A percentile compares a stretch with the other conserved stretches of the same genome.
Evolutionary conservation across 1,140 invertebrate species (phyloP).

Genomic region (Pantala flavescens): DNA sequence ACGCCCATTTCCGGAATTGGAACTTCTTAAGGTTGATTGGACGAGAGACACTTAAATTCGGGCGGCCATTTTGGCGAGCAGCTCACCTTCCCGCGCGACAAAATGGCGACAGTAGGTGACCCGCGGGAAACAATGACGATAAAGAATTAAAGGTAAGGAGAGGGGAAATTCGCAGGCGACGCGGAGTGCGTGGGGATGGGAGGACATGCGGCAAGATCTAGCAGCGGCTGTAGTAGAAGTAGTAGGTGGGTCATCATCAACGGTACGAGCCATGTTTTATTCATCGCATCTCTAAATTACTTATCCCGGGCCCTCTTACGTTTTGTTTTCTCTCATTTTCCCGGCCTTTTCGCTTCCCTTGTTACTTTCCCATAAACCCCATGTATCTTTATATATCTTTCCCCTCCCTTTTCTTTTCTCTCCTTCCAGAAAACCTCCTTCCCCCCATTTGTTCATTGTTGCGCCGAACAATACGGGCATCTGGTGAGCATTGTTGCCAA

Average conservation of each 20-base stretch:
- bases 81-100: neutral
- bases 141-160: neutral
- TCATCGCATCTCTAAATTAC: neutral
- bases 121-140: conserved; percentile 1
- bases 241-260: neutral
- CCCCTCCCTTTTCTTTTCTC: neutral
- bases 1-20: neutral
- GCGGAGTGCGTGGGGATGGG: neutral
- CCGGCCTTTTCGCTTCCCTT: no score
- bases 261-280: neutral
- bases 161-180: neutral
- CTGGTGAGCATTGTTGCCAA: neutral
- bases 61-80: neutral
- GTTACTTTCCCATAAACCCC: neutral
- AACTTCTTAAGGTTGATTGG: neutral
- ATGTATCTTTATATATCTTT: neutral
- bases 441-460: neutral
- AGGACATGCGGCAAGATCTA: neutral
- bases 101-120: neutral
- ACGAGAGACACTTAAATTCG: neutral
- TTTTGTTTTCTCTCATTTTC: neutral
- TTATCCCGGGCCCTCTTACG: neutral
- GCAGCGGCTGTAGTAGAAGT: neutral
- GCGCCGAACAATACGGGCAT: neutral
- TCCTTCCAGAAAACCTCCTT: neutral